phyloP scores from a whole-genome alignment of 92 coral and sea anemone genomes.

The Palythoa grandiflora region DNA sequence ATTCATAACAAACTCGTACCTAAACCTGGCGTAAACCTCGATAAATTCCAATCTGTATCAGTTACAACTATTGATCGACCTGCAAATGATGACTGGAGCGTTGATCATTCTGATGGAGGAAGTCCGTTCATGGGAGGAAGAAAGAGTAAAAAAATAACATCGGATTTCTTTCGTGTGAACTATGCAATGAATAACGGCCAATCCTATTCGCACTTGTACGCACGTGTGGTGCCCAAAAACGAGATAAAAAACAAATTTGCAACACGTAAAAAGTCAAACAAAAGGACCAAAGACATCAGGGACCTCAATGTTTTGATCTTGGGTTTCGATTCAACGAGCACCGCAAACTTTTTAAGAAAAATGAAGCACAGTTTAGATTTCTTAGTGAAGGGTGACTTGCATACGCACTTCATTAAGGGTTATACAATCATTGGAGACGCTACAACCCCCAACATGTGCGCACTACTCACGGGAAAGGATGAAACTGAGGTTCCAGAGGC shows the following conservation, averaged over 20 bases:
- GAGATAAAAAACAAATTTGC: slow-evolving; percentile 45
- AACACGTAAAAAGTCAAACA: neutral
- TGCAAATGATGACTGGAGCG: slow-evolving; percentile 35
- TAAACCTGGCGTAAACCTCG: slow-evolving; percentile 35
- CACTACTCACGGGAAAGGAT: slow-evolving; percentile 84
- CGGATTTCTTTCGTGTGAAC: slow-evolving; percentile 73
- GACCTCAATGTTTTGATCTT: slow-evolving; percentile 79
- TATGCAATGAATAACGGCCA: slow-evolving; percentile 53
- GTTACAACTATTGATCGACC: slow-evolving; percentile 72
- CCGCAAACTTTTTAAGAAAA: slow-evolving; percentile 83
- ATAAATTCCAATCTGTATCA: slow-evolving; percentile 41
- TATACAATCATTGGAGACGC: slow-evolving; percentile 88
- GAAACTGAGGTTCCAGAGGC: slow-evolving; percentile 84
- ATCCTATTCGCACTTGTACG: slow-evolving; percentile 50
- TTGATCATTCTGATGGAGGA: slow-evolving; percentile 29
- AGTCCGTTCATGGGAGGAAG: slow-evolving; percentile 34
- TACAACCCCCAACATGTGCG: slow-evolving; percentile 94
- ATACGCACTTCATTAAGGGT: slow-evolving; percentile 79
- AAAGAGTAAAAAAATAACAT: slow-evolving; percentile 36
- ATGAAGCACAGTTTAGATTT: slow-evolving; percentile 78
- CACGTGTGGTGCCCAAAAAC: slow-evolving; percentile 65
- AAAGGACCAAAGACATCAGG: slow-evolving; percentile 10
- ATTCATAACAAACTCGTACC: slow-evolving; percentile 70
- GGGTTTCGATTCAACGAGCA: slow-evolving; percentile 85
- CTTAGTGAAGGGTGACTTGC: slow-evolving; percentile 59